Evolutionary conservation across 2,797 vertebrate genomes (phyloP), one percentile per base, ranked within the genome.

Genomic region (Typhlichthys subterraneus): DNA sequence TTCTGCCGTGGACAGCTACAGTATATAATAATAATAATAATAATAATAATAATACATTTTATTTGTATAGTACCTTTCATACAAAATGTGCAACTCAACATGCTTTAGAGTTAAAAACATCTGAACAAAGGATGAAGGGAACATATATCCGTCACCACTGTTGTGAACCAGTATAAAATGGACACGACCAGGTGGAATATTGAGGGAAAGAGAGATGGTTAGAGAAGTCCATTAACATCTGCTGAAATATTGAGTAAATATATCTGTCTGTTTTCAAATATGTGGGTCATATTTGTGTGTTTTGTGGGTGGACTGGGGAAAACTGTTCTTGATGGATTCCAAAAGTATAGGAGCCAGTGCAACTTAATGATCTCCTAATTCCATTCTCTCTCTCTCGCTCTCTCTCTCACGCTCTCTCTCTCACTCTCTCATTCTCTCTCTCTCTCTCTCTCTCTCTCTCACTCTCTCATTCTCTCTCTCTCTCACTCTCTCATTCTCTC

Each of bases 161-260:
- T 62, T 54, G 10, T 72, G 57, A 68, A 67, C 47, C 49, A 62
- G 8, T 66, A 63, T 60, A 46, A 64, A 23, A 47, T 59, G 7
- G 33, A 14, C 8, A n/a, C 1, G 49, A 51, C 13, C 7, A n/a
- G 49, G n/a, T 3, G 65, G 49, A 12, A 66, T 1, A 12, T 54
- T 13, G 54, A 61, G 48, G 38, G 29, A 66, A 64, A 15, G 51
- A 13, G 71, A 53, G 57, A 71, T 53, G 57, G 70, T 73, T 42
- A 62, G 66, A 84, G 60, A 85, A 87, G 79, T 83, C 88, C 85
- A 91, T 90, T 91, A 85, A 89, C 91, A 81, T 84, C 79, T 77
- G 72, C 73, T 91, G 73, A 90, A 90, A 91, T 90, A 91, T 90
- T 91, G 78, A 92, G 71, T 66, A 76, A 90, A 90, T 82, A 80